Evolutionary conservation across 2,113 vertebrate species (phyloP).

Genomic region (Eulemur macaco): DNA sequence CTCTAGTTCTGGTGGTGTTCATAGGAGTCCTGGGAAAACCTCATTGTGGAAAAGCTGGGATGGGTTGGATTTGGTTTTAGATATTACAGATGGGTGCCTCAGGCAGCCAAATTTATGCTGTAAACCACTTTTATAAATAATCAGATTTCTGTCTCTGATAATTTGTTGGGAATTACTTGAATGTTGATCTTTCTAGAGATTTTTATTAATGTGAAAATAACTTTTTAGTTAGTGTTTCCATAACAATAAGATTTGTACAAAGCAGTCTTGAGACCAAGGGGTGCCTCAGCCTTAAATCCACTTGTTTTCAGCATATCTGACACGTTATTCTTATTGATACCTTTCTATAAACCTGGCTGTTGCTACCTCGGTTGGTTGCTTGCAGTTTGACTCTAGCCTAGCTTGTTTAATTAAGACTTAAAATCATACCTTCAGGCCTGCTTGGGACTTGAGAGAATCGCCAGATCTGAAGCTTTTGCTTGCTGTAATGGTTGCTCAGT

Average conservation of each 20-base stretch:
- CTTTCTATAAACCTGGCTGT: slow-evolving; percentile 28
- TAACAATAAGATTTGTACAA: neutral
- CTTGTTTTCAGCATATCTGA: neutral
- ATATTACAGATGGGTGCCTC: neutral
- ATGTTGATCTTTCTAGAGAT: slow-evolving; percentile 13
- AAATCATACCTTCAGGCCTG: neutral
- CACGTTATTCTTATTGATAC: neutral
- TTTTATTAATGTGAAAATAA: slow-evolving; percentile 45
- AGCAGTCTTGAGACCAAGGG: neutral
- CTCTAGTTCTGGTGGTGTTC: neutral
- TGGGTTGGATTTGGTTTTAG: neutral
- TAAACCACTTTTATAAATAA: neutral
- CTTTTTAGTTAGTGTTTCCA: neutral
- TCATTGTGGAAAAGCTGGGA: neutral
- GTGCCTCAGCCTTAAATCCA: neutral
- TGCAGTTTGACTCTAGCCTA: slow-evolving; percentile 30
- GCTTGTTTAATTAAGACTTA: slow-evolving; percentile 47
- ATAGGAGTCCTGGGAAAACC: neutral
- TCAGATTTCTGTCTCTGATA: neutral
- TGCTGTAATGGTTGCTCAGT: neutral
- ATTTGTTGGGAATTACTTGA: slow-evolving; percentile 24
- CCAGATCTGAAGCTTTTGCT: neutral
- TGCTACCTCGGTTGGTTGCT: neutral
- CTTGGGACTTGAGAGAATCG: neutral
- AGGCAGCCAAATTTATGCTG: neutral